Base-by-base conservation (phyloP, 2,888 invertebrate species). In the Linnaemya tessellans region DNA sequence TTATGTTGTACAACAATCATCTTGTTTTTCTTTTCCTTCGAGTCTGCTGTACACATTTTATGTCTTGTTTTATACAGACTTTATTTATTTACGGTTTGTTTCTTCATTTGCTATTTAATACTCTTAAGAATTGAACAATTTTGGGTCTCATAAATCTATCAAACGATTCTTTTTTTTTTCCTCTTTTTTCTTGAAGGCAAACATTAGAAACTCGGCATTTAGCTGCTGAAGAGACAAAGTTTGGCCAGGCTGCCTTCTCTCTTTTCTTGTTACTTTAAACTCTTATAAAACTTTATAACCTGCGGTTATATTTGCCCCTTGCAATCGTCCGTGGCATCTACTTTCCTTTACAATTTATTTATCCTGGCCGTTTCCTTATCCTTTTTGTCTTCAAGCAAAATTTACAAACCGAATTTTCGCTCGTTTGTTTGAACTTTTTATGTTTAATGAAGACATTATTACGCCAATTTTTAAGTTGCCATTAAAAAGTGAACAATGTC, bases 401-500 rank as follows among this genome's bases (percentile, higher is more conserved):
- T 18, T 7, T 3, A 25, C 22, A 51, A 54, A 18, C 8, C 22
- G 8, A 25, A 56, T 10, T 35, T 64, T 38, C 56, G 25, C 54
- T 51, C 18, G 15, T 65, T 64, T 30, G 20, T 56, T 68, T 70
- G 9, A 43, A 30, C 38, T 38, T 51, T 58, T 68, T 41, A 64
- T 54, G 67, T n/a, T 30, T 65, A 82, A 85, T 85, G 65, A 85
- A 85, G 85, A 85, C 82, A 82, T 85, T 79, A 85, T 82, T 75
- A 70, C 70, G 79, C 70, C 79, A 82, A 64, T 70, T 85, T 82
- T 5, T n/a, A 82, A 79, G 81, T 41, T 79, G 81, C 79, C 74
- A 85, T 79, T 82, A 82, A 83, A 78, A 79, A 74, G 58, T 49
- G 81, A 74, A 85, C 82, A 85, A 82, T 74, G 81, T 70, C 82